These are phyloP conservation scores for Drosophila teissieri DNA, from an alignment of 1,140 invertebrate genomes.

Conservation along the genomic window DNA sequence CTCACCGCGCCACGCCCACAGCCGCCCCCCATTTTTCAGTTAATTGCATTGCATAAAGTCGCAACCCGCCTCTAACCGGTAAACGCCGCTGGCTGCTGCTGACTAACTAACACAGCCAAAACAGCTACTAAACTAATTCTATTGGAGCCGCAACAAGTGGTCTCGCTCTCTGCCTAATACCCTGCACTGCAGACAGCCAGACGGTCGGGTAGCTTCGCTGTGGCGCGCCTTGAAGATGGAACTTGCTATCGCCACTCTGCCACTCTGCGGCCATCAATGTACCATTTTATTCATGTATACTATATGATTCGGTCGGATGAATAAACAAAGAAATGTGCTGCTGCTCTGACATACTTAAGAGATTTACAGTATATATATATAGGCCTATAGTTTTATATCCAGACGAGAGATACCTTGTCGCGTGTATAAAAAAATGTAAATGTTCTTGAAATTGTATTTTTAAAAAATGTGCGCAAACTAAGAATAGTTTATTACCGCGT, in stretches of 20 bases:
- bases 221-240: not conserved
- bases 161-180: slow-evolving; percentile 24
- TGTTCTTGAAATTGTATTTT: slow-evolving; percentile 36
- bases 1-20: not conserved
- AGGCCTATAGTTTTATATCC: slow-evolving; percentile 18
- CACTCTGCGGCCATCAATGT: slow-evolving; percentile 17
- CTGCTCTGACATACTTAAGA: slow-evolving; percentile 11
- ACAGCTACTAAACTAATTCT: slow-evolving; percentile 26
- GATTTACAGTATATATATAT: slow-evolving; percentile 6
- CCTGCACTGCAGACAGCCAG: slow-evolving; percentile 10
- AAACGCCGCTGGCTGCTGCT: slow-evolving; percentile 37
- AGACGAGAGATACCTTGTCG: slow-evolving; percentile 13
- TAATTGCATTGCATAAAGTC: slow-evolving; percentile 61
- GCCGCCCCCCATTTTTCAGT: slow-evolving; percentile 12
- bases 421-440: slow-evolving; percentile 31
- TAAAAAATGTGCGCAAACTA: slow-evolving; percentile 10
- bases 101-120: slow-evolving; percentile 33
- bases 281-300: not conserved
- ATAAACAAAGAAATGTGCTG: slow-evolving; percentile 27
- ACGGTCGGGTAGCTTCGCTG: not conserved
- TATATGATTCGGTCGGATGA: not conserved
- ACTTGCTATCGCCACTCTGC: slow-evolving; percentile 6
- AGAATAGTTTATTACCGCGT: slow-evolving; percentile 8
- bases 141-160: slow-evolving; percentile 24
- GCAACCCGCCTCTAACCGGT: slow-evolving; percentile 54